Evolutionary conservation across 2,888 invertebrate species (phyloP).

Genomic region (Ferrisia virgata): DNA sequence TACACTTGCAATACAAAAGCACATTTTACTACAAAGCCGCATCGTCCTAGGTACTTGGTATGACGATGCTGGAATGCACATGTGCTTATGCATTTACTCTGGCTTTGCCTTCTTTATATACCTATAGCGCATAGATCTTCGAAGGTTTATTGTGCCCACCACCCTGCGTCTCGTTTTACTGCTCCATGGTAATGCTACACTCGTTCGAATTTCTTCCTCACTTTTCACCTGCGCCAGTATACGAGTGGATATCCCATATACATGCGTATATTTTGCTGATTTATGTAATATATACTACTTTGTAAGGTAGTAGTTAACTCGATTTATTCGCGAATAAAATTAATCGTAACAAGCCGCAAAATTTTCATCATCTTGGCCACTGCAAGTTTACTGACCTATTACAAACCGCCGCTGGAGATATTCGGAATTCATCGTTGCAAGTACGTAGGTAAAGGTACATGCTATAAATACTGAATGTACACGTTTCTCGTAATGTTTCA

Average conservation of each 20-base stretch:
- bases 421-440: background rate
- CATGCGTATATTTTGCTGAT: no score
- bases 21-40: background rate
- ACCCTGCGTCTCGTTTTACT: no score
- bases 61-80: background rate
- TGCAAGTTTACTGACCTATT: background rate
- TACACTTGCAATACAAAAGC: background rate
- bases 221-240: no score
- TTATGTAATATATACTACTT: no score
- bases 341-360: background rate
- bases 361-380: background rate
- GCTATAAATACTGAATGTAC: background rate
- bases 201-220: background rate
- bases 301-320: background rate
- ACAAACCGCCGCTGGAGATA: background rate
- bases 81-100: background rate
- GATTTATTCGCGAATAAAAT: background rate
- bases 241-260: no score
- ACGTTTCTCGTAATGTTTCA: background rate
- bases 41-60: background rate
- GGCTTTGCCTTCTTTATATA: background rate
- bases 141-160: background rate
- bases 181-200: background rate
- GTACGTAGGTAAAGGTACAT: no score
- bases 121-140: background rate